Evolutionary conservation across 2,888 invertebrate genomes (phyloP).

Genomic region (Drosophila hamatofila): DNA sequence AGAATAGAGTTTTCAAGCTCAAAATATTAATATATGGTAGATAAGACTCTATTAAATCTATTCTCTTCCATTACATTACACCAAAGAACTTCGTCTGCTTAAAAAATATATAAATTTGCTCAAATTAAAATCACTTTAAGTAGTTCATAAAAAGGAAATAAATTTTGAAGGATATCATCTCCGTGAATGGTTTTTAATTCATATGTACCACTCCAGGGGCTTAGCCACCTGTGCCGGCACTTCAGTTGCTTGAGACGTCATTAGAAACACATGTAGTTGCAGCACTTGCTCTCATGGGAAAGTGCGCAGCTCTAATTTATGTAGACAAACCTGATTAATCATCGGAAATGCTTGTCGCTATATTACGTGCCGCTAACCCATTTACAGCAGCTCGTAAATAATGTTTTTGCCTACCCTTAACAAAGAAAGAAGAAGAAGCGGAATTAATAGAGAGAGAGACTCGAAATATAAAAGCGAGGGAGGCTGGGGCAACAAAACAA

Average conservation of each 20-base stretch:
- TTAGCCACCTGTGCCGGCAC: slow-evolving; percentile 62
- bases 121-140: not conserved
- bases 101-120: not conserved
- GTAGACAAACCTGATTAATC: slow-evolving; percentile 63
- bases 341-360: slow-evolving; percentile 75
- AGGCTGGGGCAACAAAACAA: slow-evolving; percentile 41
- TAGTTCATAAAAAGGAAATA: slow-evolving; percentile 10
- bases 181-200: slow-evolving; percentile 31
- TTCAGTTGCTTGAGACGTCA: slow-evolving; percentile 68
- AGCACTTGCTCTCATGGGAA: slow-evolving; percentile 57
- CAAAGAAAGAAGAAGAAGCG: slow-evolving; percentile 12
- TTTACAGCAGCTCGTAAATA: slow-evolving; percentile 76
- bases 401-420: slow-evolving; percentile 45
- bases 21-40: not conserved
- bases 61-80: not conserved
- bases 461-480: slow-evolving; percentile 42
- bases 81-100: not conserved
- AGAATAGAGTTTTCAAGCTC: not conserved
- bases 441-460: slow-evolving; percentile 29
- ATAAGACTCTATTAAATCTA: not conserved
- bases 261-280: slow-evolving; percentile 57
- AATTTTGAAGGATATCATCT: slow-evolving; percentile 13
- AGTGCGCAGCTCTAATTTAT: slow-evolving; percentile 45
- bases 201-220: not conserved
- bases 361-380: slow-evolving; percentile 77